A percentile compares a stretch with the other conserved stretches of the same genome.
These are phyloP conservation scores for Ophthalmolycus amberensis DNA, from an alignment of 2,113 vertebrate genomes.

Conservation along the genomic window DNA sequence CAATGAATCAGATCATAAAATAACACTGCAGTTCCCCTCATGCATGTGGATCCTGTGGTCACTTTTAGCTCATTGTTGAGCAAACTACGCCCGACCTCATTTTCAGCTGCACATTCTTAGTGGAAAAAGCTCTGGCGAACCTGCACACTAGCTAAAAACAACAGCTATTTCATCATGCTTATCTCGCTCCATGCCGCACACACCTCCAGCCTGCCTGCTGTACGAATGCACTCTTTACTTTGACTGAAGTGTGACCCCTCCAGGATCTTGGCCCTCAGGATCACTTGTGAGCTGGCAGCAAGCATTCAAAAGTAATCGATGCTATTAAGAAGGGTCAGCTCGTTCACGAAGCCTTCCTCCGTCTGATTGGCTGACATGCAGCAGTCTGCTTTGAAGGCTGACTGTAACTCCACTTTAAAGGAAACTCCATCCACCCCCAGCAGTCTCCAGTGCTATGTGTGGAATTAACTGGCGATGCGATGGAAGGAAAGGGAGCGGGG, in stretches of 20 bases:
- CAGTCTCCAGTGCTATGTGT: conserved; percentile 22
- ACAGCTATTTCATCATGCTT: neutral
- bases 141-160: neutral
- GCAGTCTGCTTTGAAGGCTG: conserved; percentile 35
- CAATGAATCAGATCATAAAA: neutral
- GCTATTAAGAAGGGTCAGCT: neutral
- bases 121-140: neutral
- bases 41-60: neutral
- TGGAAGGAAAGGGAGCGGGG: neutral
- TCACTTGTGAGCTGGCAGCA: neutral
- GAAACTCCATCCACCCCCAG: conserved; percentile 43
- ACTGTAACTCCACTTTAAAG: conserved; percentile 50
- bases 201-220: neutral
- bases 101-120: neutral
- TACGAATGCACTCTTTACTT: neutral
- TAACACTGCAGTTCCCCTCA: neutral
- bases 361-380: conserved; percentile 27
- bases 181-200: neutral
- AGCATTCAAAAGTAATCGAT: neutral
- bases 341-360: neutral
- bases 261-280: no score
- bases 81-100: neutral
- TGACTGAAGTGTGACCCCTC: neutral
- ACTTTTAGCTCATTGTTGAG: neutral
- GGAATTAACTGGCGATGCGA: conserved; percentile 53